Evolutionary conservation across 2,797 vertebrate genomes (phyloP).

Genomic region (Sorex maritimensis): DNA sequence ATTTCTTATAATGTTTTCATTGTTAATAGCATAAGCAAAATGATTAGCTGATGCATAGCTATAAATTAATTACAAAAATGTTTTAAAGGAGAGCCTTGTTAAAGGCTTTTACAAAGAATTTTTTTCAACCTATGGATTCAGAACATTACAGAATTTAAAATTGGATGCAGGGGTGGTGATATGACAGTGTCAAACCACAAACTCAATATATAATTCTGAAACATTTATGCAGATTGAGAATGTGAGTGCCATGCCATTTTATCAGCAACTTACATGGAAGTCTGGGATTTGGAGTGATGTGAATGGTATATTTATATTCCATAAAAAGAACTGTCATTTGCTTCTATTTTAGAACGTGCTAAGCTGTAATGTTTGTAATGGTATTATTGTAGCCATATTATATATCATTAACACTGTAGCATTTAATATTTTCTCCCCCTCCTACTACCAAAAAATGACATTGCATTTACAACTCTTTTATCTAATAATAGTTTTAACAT

Average conservation of each 20-base stretch:
- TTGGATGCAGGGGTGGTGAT: conserved; percentile 28
- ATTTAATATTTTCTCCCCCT: conserved; percentile 56
- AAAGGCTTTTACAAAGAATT: conserved; percentile 80
- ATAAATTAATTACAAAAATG: conserved; percentile 66
- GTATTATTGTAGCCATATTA: conserved; percentile 51
- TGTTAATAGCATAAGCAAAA: conserved; percentile 81
- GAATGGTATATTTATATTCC: conserved; percentile 42
- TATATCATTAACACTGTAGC: conserved; percentile 7
- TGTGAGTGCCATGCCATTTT: conserved; percentile 42
- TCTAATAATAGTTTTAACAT: not conserved
- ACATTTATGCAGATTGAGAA: conserved; percentile 43
- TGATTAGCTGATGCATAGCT: conserved; percentile 71
- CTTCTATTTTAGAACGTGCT: conserved; percentile 62
- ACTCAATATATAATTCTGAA: conserved; percentile 58
- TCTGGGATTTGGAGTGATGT: conserved; percentile 20
- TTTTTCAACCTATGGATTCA: conserved; percentile 68
- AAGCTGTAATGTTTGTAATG: conserved; percentile 62
- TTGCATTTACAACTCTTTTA: not conserved
- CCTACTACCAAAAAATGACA: conserved; percentile 25
- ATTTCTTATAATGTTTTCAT: conserved; percentile 45
- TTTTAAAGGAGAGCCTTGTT: conserved; percentile 63
- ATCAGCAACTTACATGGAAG: conserved; percentile 27
- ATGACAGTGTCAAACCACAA: not conserved
- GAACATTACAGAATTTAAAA: conserved; percentile 63
- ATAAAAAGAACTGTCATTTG: conserved; percentile 33